Evolutionary conservation across 2,888 invertebrate species (phyloP), one percentile per base, ranked within the genome.

Genomic region (Melipona beecheii): DNA sequence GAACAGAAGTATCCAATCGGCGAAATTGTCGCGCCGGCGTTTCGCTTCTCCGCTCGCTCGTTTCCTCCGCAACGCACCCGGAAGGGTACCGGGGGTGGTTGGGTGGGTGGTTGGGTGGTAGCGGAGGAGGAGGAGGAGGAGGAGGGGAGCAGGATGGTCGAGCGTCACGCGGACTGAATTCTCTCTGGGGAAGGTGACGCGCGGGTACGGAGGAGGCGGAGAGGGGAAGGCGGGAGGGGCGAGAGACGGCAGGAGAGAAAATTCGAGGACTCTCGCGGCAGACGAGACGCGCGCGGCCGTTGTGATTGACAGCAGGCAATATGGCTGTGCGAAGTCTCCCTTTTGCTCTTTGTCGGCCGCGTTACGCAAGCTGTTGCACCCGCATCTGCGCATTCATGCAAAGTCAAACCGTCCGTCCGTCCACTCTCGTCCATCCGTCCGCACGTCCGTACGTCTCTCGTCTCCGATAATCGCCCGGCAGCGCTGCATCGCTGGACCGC

Each of bases 221-320:
- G 43, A 43, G 52, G 2, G 27, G 27, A 17, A 60, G 60, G 6
- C 9, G 54, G 4, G 54, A 6, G 60, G 24, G 52, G 52, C 52
- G 52, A 3, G 60, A 62, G 58, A 49, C 15, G 64, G 54, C 68
- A 78, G 71, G 85, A 85, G 84, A 82, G 85, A 87, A 85, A 89
- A 90, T 86, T 90, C 91, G 75, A 77, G 81, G 87, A 81, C 79
- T 85, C 70, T 85, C 70, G 83, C 82, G 86, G 77, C 83, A 86
- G 86, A 84, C 83, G 87, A 85, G 84, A 87, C 78, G 87, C 83
- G 90, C 87, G 89, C 91, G 89, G 89, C 92, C 91, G 93, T 92
- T 93, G 94, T 94, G 94, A 94, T 94, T 94, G 94, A 94, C 94
- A 94, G 94, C 93, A 93, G 93, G 94, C 94, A 94, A 94, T 94